phyloP scores from a whole-genome alignment of 2,888 invertebrate species.

The Eupithecia vulgata region DNA sequence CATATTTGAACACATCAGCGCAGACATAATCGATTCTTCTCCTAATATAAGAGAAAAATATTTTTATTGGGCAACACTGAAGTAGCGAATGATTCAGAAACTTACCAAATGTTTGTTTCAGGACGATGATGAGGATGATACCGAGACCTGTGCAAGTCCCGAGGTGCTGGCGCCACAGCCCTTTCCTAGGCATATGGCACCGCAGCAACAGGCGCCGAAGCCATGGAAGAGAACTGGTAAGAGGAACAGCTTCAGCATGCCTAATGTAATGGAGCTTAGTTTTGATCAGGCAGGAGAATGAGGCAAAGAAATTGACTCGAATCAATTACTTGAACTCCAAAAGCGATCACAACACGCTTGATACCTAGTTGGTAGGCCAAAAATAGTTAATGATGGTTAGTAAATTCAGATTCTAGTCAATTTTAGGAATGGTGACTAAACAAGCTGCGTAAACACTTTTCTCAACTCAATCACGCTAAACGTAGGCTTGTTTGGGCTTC shows the following conservation, averaged over 20 bases:
- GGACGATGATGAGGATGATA: conserved; percentile 81
- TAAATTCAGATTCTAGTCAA: neutral
- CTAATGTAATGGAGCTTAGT: neutral
- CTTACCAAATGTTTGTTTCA: conserved; percentile 44
- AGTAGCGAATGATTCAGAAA: neutral
- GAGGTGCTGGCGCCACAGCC: conserved; percentile 76
- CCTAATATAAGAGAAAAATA: too few species aligned
- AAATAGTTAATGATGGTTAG: neutral
- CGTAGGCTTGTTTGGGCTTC: conserved; percentile 2
- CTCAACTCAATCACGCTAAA: conserved; percentile 1
- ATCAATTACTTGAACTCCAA: neutral
- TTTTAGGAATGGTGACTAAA: neutral
- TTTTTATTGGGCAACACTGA: neutral
- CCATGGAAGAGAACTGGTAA: conserved; percentile 83
- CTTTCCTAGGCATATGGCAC: conserved; percentile 73
- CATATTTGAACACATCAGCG: too few species aligned
- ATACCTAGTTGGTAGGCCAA: neutral
- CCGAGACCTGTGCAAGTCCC: conserved; percentile 74
- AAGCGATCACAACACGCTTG: neutral
- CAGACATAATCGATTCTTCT: too few species aligned
- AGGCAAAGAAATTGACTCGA: neutral
- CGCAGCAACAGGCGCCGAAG: conserved; percentile 69
- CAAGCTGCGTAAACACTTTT: neutral
- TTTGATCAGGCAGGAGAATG: neutral
- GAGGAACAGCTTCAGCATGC: conserved; percentile 23